phyloP scores from a whole-genome alignment of 2,888 invertebrate genomes.

The Eulithis testata region DNA sequence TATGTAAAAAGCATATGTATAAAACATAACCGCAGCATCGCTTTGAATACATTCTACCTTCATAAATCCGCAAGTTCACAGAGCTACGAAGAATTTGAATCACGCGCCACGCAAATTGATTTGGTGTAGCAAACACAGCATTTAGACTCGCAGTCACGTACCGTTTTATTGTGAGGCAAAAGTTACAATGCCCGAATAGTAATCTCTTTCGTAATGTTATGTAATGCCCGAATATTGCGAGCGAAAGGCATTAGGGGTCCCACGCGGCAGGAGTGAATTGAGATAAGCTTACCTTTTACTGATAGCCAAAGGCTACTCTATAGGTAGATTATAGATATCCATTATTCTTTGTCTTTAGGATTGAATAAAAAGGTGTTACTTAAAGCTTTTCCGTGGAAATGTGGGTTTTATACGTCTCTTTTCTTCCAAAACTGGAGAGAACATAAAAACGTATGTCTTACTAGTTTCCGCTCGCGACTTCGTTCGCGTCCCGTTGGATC shows the following conservation, averaged over 20 bases:
- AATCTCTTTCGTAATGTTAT: slow-evolving; percentile 65
- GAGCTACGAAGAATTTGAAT: slow-evolving; percentile 59
- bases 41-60: slow-evolving; percentile 41
- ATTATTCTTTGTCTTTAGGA: slow-evolving; percentile 5
- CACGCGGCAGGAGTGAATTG: slow-evolving; percentile 33
- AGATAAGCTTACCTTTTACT: slow-evolving; percentile 32
- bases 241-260: slow-evolving; percentile 38
- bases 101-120: slow-evolving; percentile 72
- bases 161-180: slow-evolving; percentile 75
- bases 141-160: slow-evolving; percentile 75
- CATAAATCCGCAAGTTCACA: slow-evolving; percentile 42
- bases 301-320: slow-evolving; percentile 21
- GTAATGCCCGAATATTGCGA: slow-evolving; percentile 66
- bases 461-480: too few relatives aligned
- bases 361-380: slow-evolving; percentile 1
- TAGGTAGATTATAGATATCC: not conserved
- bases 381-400: not conserved
- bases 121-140: slow-evolving; percentile 67
- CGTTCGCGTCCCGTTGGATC: too few relatives aligned
- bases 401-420: too few relatives aligned
- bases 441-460: too few relatives aligned
- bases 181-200: slow-evolving; percentile 70
- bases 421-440: too few relatives aligned
- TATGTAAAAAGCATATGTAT: slow-evolving; percentile 11
- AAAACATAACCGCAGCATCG: slow-evolving; percentile 15